Conservation (phyloP, 1,140 invertebrate genomes). For the Heterodera carotae region DNA sequence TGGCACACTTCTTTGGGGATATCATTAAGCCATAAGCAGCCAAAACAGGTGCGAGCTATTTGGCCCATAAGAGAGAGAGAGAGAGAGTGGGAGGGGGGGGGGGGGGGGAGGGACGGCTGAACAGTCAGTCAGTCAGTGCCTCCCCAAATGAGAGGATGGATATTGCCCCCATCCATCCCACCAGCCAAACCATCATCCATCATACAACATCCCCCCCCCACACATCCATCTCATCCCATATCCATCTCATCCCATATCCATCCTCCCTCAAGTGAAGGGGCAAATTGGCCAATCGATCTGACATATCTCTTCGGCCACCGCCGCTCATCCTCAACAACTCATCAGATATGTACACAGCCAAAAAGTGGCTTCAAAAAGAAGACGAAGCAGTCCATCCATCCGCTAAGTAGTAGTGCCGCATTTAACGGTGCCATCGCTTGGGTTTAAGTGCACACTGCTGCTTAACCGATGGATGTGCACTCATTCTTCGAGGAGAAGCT, state of each 20-base stretch:
- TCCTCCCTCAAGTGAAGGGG: too few species aligned
- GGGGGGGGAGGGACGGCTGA: background rate
- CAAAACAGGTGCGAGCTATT: background rate
- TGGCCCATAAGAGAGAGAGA: background rate
- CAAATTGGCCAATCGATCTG: slow-evolving; percentile 5
- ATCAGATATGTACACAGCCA: too few species aligned
- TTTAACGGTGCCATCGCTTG: slow-evolving; percentile 22
- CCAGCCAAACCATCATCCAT: background rate
- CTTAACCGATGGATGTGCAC: slow-evolving; percentile 29
- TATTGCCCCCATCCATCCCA: background rate
- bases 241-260: background rate
- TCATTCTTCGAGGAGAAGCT: background rate
- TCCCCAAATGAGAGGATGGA: too few species aligned
- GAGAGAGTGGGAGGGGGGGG: too few species aligned
- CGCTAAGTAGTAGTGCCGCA: slow-evolving; percentile 48
- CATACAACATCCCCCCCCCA: background rate
- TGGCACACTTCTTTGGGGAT: background rate
- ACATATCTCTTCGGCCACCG: background rate
- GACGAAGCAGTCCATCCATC: background rate
- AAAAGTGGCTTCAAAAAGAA: background rate
- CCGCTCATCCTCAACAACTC: too few species aligned
- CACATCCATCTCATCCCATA: background rate
- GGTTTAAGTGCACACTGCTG: slow-evolving; percentile 41
- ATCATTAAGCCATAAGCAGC: background rate
- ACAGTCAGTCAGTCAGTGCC: too few species aligned